Evolutionary conservation across 2,113 vertebrate genomes (phyloP), one percentile per base, ranked within the genome.

Genomic region (Numenius arquata): DNA sequence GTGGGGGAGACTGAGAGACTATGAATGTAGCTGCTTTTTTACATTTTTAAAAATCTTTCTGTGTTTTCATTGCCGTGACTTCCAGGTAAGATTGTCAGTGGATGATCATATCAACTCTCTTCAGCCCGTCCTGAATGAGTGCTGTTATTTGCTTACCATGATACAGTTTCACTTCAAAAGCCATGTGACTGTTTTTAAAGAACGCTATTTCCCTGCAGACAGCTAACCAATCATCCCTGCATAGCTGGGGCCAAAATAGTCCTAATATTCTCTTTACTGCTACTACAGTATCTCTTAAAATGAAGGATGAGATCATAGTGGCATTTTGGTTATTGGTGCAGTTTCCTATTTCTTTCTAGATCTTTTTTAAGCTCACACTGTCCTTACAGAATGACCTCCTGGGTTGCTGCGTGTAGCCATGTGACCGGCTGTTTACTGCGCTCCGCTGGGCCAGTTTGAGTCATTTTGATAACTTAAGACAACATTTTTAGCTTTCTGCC

Each of bases 221-320:
- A 98, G 94, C 95, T 93, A 96, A 94, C 96, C 95, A 74, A 96
- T 95, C 97, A 91, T 89, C 88, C 8, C 4, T 73, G 93, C 97
- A 97, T 97, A 97, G 92, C 98, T 97, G 96, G 83, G 95, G 97
- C 97, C 97, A 98, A 98, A 98, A 98, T 98, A 98, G 97, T 90
- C 92, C 93, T 88, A 97, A 98, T 98, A 98, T 97, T 98, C 97
- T 95, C 95, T 98, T 98, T 98, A 87, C 96, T 97, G 97, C 98
- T 90, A 65, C 94, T 97, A n/a, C 95, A 97, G 97, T 88, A 88
- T 86, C 97, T 98, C 98, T 93, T 89, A 96, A 98, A 98, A 97
- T 93, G 98, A 92, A 86, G 97, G 96, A 96, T 98, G 98, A 98
- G 98, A 59, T 98, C 98, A 98, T 96, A 61, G 97, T 41, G 97